Conservation (phyloP, 2,888 invertebrate species). For the Drosophila rubida region DNA sequence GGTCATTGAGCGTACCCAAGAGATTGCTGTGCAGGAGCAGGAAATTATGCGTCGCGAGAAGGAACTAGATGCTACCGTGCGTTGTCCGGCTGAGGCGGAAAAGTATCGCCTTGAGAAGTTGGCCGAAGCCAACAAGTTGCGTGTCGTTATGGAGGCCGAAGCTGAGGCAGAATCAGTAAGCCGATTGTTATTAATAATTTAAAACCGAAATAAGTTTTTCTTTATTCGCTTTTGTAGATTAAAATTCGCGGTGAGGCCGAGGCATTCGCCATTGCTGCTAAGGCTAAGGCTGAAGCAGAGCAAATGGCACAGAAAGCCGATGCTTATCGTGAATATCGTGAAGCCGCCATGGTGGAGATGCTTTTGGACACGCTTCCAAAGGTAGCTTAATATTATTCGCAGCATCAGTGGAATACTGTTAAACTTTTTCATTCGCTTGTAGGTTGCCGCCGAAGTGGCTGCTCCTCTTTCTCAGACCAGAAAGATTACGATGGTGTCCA, state of each 20-base stretch:
- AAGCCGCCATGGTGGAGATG: conserved; percentile 98
- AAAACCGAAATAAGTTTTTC: not conserved
- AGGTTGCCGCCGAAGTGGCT: conserved; percentile 98
- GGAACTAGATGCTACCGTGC: conserved; percentile 96
- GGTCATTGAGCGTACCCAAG: conserved; percentile 95
- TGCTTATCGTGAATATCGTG: conserved; percentile 98
- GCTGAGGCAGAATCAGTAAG: conserved; percentile 95
- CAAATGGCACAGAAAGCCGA: conserved; percentile 99
- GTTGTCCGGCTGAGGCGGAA: conserved; percentile 98
- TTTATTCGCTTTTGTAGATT: conserved; percentile 83
- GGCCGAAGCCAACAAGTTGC: conserved; percentile 95
- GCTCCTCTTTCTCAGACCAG: conserved; percentile 97
- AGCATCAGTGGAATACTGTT: not conserved
- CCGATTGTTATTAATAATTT: conserved; percentile 24
- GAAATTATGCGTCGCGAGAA: conserved; percentile 96
- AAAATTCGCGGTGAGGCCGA: conserved; percentile 94
- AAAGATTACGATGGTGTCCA: conserved; percentile 98
- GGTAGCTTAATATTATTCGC: conserved; percentile 86
- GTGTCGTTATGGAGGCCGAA: conserved; percentile 96
- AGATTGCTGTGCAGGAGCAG: conserved; percentile 97
- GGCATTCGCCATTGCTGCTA: conserved; percentile 96
- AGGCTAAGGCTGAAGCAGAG: conserved; percentile 97
- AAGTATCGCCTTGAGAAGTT: conserved; percentile 95
- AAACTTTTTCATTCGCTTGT: conserved; percentile 25
- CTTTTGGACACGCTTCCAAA: conserved; percentile 97